Percentiles rank a stretch among this genome's conserved stretches.
phyloP scores from a whole-genome alignment of 1,140 invertebrate genomes.

The Drosophila bocqueti region DNA sequence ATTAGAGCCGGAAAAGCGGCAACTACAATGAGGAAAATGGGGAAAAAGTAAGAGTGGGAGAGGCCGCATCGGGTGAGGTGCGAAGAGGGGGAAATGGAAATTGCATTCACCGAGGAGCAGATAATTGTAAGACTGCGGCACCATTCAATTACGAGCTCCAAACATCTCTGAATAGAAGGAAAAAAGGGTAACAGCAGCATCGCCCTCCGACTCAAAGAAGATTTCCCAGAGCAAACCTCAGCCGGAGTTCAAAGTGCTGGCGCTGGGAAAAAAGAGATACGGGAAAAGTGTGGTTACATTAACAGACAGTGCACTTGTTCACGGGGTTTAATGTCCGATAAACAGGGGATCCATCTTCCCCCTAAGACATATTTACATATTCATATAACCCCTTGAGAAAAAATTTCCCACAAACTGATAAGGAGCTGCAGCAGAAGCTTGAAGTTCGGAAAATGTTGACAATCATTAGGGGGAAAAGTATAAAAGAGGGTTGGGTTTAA shows the following conservation, averaged over 20 bases:
- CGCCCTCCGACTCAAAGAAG: slow-evolving; percentile 29
- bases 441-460: slow-evolving; percentile 33
- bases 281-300: slow-evolving; percentile 12
- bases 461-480: slow-evolving; percentile 10
- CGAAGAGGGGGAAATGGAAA: slow-evolving; percentile 7
- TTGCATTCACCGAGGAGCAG: slow-evolving; percentile 42
- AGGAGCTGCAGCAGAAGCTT: slow-evolving; percentile 24
- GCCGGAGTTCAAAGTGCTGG: slow-evolving; percentile 66
- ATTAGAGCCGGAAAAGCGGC: slow-evolving; percentile 66
- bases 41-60: slow-evolving; percentile 3
- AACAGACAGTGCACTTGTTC: slow-evolving; percentile 61
- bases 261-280: slow-evolving; percentile 14
- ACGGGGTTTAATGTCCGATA: slow-evolving; percentile 72
- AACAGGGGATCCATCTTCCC: slow-evolving; percentile 21
- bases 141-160: slow-evolving; percentile 45
- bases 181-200: slow-evolving; percentile 58
- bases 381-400: slow-evolving; percentile 38
- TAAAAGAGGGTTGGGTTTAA: background rate
- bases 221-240: slow-evolving; percentile 47
- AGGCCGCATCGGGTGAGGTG: slow-evolving; percentile 1
- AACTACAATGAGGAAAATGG: slow-evolving; percentile 58
- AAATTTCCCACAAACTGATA: slow-evolving; percentile 28
- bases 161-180: slow-evolving; percentile 34
- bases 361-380: slow-evolving; percentile 27
- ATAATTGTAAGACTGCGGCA: slow-evolving; percentile 45